These are phyloP conservation scores for Ichneumoninae sp. DNA, from an alignment of 2,888 invertebrate species.

Conservation along the genomic window DNA sequence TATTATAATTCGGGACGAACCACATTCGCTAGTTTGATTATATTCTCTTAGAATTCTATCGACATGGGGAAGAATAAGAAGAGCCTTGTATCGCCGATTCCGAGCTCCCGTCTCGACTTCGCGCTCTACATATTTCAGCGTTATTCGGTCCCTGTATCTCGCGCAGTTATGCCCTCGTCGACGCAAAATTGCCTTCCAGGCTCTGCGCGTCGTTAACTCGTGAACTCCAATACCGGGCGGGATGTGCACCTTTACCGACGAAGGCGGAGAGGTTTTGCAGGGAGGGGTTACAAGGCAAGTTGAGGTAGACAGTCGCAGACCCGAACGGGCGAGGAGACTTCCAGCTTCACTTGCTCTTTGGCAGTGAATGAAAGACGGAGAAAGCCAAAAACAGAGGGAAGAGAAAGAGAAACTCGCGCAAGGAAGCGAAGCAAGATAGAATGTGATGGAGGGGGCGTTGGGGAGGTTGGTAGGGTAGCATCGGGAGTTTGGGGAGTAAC, in stretches of 20 bases:
- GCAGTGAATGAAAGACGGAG: slow-evolving; percentile 1
- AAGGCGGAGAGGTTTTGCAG: background rate
- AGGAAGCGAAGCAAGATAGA: background rate
- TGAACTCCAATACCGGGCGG: slow-evolving; percentile 56
- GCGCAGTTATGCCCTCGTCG: slow-evolving; percentile 27
- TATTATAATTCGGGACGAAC: too few relatives aligned
- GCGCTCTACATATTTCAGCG: slow-evolving; percentile 7
- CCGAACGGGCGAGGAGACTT: background rate
- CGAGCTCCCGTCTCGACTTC: background rate
- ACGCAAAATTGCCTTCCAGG: slow-evolving; percentile 56
- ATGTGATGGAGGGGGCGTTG: background rate
- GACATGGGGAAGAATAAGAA: background rate
- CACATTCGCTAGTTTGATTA: too few relatives aligned
- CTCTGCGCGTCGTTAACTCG: slow-evolving; percentile 49
- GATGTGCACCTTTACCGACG: slow-evolving; percentile 45
- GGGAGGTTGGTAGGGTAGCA: background rate
- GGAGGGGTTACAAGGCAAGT: background rate
- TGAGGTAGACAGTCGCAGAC: slow-evolving; percentile 10
- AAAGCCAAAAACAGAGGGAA: slow-evolving; percentile 5
- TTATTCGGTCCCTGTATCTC: slow-evolving; percentile 27
- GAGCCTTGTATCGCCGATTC: slow-evolving; percentile 1
- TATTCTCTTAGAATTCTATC: background rate
- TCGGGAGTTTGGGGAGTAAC: slow-evolving; percentile 63
- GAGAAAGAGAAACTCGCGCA: background rate
- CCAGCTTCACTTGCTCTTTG: slow-evolving; percentile 12